phyloP scores from a whole-genome alignment of 2,113 vertebrate genomes.

The Grus americana region DNA sequence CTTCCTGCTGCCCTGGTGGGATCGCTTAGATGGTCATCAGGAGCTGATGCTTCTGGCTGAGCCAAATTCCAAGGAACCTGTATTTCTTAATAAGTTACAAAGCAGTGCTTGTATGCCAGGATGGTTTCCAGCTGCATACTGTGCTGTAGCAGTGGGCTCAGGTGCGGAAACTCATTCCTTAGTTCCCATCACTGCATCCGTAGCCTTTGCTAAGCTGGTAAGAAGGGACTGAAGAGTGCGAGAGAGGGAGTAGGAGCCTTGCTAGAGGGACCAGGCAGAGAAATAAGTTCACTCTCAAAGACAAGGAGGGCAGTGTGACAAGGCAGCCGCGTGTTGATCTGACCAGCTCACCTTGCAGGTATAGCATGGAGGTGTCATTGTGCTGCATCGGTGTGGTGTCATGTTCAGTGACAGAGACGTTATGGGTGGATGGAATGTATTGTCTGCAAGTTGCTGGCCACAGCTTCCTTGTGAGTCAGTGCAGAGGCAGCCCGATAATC shows the following conservation, averaged over 20 bases:
- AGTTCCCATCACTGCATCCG: neutral
- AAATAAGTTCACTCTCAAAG: neutral
- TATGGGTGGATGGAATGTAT: neutral
- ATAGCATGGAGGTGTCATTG: rapidly evolving
- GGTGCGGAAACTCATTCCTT: neutral
- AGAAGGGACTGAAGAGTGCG: neutral
- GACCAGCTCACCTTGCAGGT: neutral
- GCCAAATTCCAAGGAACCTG: neutral
- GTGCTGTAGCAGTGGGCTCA: neutral
- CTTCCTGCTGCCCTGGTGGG: neutral
- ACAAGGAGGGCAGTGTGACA: neutral
- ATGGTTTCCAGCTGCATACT: neutral
- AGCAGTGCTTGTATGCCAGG: neutral
- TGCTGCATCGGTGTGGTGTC: neutral
- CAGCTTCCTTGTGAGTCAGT: neutral
- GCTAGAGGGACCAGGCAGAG: neutral
- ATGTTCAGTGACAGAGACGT: neutral
- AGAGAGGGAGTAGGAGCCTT: neutral
- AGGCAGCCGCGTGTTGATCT: neutral
- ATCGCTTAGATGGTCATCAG: neutral
- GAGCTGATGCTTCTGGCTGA: neutral
- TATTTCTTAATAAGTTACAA: neutral
- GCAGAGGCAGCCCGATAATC: neutral
- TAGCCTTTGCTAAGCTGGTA: neutral
- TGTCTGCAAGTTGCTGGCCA: neutral